Evolutionary conservation across 2,888 invertebrate genomes (phyloP), one percentile per base, ranked within the genome.

Genomic region (Dione vanillae): DNA sequence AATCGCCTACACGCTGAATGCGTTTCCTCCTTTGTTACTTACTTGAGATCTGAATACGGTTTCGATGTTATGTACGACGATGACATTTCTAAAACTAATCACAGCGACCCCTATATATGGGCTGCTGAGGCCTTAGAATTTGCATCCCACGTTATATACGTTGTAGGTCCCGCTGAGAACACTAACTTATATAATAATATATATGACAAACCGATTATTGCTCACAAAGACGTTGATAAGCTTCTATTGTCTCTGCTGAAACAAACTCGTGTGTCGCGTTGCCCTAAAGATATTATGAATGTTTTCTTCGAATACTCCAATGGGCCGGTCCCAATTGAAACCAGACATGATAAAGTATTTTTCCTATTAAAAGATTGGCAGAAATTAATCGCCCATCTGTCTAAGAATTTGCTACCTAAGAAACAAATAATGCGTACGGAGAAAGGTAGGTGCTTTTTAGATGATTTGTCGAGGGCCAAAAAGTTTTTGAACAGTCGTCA

Each of bases 241-340:
- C 75, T 92, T 0, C 81, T 90, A 0, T 78, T 93, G 0, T 82
- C 86, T 0, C 80, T 90, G 69, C 75, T 92, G 0, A 86, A 83
- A 76, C 78, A 85, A 0, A 82, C 77, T 59, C 77, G 85, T 27
- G 79, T 76, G 0, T 77, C 84, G 0, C 78, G 83, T 47, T 77
- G 74, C 67, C 81, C 81, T 0, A 92, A 92, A 73, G 84, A 89
- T 6, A 76, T 92, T 0, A 73, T 88, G 5, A 92, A 91, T 51
- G 85, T 93, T 0, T 84, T 86, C 74, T 92, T 92, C 58, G 91
- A 92, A 67, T 86, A 92, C 73, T 92, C 92, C 0, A 85, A 85
- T 67, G 89, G 85, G 0, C 75, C 77, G 1, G 71, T 91, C 2
- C 92, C 92, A 0, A 70, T 86, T 0, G 92, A 92, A 68, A 91